Evolutionary conservation across 2,797 vertebrate genomes (phyloP), one percentile per base, ranked within the genome.

Genomic region (Helicolenus hilgendorfi): DNA sequence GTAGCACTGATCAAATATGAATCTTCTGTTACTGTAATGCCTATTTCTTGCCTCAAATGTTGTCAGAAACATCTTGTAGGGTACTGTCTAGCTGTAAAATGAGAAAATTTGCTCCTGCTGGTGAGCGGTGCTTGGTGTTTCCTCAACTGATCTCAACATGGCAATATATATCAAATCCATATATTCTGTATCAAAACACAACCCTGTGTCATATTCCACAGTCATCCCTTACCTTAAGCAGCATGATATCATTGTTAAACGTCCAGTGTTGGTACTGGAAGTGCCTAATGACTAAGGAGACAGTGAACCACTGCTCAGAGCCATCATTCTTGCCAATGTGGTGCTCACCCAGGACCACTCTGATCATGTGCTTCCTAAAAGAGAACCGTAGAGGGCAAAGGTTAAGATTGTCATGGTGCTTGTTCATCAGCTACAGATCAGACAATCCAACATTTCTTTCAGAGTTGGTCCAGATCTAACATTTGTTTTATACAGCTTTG

Each of bases 231-330:
- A 98, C 97, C 95, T 98, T 97, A 5, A 98, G 59, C 76, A 98
- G 92, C 97, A 98, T 97, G 84, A 98, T 97, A 68, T 98, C 97
- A 10, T 95, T 96, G 86, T 97, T 94, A 72, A 97, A 97, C 0
- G 89, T 93, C 90, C 89, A 93, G 82, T 83, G 77, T 27, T 85
- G 81, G 90, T 96, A 97, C 56, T 73, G 64, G 74, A 87, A 89
- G 81, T 96, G 91, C 26, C 79, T 87, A 49, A 96, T 2, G 5
- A 94, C 55, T 15, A 7, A 75, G 58, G 86, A 64, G 29, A 97
- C 96, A 0, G 77, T 89, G 76, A 97, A 97, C 49, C 41, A 53
- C 90, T 97, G 95, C 91, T 98, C 97, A 20, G 45, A 53, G 1
- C 92, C 95, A 3, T 97, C 97, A 1, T 6, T 18, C 8, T 3